phyloP scores from a whole-genome alignment of 2,888 invertebrate genomes.

The Erebia epiphron region DNA sequence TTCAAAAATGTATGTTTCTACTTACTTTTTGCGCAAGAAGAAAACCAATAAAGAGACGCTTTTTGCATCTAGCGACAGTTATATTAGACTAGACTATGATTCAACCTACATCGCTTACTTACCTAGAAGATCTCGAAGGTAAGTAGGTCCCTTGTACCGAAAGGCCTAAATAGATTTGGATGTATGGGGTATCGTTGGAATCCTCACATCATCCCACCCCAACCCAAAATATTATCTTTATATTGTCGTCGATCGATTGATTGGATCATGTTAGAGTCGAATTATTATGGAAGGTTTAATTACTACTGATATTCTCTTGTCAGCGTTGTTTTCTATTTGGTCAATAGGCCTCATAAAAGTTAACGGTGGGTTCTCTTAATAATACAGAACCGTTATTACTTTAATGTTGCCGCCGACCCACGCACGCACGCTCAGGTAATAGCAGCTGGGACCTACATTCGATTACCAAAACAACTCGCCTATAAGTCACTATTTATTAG shows the following conservation, averaged over 20 bases:
- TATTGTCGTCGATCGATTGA: neutral
- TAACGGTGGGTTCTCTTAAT: conserved; percentile 25
- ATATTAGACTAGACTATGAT: no score
- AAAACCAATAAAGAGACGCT: no score
- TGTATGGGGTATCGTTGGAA: no score
- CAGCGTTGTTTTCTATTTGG: conserved; percentile 20
- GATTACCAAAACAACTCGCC: conserved; percentile 15
- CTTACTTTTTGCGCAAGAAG: no score
- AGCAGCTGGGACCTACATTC: conserved; percentile 21
- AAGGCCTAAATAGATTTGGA: no score
- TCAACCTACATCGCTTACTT: no score
- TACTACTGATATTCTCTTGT: conserved; percentile 1
- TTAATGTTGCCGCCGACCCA: conserved; percentile 22
- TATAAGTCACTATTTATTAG: neutral
- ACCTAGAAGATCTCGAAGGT: no score
- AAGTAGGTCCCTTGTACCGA: no score
- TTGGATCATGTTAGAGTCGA: neutral
- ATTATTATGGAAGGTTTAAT: neutral
- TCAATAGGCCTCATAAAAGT: conserved; percentile 28
- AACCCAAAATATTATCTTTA: neutral
- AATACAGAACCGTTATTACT: conserved; percentile 24
- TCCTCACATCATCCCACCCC: no score
- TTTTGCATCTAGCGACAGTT: no score
- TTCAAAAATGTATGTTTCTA: neutral
- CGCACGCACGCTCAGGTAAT: conserved; percentile 13